phyloP scores from a whole-genome alignment of 1,140 invertebrate species.

The Aphelinus certus region DNA sequence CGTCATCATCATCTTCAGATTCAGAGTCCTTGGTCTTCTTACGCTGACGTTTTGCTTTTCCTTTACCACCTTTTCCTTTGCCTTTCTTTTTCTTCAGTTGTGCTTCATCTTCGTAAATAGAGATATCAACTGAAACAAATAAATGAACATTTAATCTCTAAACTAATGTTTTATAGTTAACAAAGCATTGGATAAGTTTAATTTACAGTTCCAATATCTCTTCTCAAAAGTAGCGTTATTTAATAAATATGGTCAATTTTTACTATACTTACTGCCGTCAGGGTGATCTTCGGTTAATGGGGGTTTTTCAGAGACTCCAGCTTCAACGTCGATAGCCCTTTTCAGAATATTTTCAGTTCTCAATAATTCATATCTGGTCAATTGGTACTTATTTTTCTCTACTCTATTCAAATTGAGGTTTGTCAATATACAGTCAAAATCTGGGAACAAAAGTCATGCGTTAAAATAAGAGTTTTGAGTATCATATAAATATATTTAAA shows the following conservation, averaged over 20 bases:
- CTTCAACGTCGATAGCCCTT: slow-evolving; percentile 84
- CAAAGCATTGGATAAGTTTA: background rate
- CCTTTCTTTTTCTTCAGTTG: slow-evolving; percentile 75
- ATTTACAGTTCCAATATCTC: background rate
- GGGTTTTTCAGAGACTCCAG: slow-evolving; percentile 72
- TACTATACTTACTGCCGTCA: slow-evolving; percentile 79
- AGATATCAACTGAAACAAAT: slow-evolving; percentile 75
- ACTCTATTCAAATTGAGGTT: slow-evolving; percentile 82
- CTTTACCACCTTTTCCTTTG: slow-evolving; percentile 36
- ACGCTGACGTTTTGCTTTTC: slow-evolving; percentile 50
- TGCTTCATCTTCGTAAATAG: slow-evolving; percentile 81
- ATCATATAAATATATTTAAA: background rate
- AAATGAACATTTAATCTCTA: background rate
- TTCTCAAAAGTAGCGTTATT: background rate
- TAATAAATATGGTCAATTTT: slow-evolving; percentile 6
- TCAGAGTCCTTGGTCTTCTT: slow-evolving; percentile 52
- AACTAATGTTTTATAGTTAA: background rate
- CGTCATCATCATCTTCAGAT: slow-evolving; percentile 46
- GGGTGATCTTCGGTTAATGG: slow-evolving; percentile 84
- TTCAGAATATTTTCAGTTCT: slow-evolving; percentile 86
- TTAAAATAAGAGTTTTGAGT: slow-evolving; percentile 4
- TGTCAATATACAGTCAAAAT: slow-evolving; percentile 89
- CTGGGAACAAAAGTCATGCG: slow-evolving; percentile 64
- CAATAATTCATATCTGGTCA: slow-evolving; percentile 77
- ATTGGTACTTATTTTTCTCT: slow-evolving; percentile 76